These are phyloP conservation scores for Vannuccia rotundouncinata DNA, from an alignment of 2,888 invertebrate species.

Conservation along the genomic window DNA sequence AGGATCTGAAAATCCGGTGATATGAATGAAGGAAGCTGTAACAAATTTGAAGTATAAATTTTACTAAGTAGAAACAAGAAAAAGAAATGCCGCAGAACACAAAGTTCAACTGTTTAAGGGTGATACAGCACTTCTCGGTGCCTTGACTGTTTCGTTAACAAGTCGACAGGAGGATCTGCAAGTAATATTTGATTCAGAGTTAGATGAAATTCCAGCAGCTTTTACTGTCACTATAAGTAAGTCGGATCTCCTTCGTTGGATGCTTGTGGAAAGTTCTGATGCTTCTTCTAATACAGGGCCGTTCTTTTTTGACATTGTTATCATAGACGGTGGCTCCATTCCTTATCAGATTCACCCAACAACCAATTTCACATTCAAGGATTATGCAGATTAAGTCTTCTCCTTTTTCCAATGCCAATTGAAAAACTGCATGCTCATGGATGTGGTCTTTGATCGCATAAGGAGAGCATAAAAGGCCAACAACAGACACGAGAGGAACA, in stretches of 20 bases:
- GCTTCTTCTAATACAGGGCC: neutral
- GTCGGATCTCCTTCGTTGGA: conserved; percentile 16
- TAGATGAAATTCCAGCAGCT: conserved; percentile 12
- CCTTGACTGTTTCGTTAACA: conserved; percentile 16
- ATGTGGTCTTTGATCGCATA: neutral
- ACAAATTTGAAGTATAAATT: conserved; percentile 20
- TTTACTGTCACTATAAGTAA: neutral
- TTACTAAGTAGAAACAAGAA: conserved; percentile 13
- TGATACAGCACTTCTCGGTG: neutral
- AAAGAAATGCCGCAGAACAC: conserved; percentile 8
- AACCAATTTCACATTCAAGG: too few species aligned
- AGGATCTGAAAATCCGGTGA: conserved; percentile 12
- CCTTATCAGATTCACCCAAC: too few species aligned
- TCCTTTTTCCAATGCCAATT: too few species aligned
- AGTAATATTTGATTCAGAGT: conserved; percentile 19
- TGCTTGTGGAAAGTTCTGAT: conserved; percentile 12
- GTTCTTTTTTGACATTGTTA: neutral
- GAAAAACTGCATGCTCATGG: neutral
- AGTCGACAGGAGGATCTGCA: conserved; percentile 20
- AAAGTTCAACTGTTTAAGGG: conserved; percentile 7
- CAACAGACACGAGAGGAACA: neutral
- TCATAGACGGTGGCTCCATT: too few species aligned
- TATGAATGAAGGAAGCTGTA: conserved; percentile 11
- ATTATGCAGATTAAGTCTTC: too few species aligned
- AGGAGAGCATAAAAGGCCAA: neutral